These are phyloP conservation scores for Agapornis roseicollis DNA, from an alignment of 2,113 vertebrate species.

Conservation along the genomic window DNA sequence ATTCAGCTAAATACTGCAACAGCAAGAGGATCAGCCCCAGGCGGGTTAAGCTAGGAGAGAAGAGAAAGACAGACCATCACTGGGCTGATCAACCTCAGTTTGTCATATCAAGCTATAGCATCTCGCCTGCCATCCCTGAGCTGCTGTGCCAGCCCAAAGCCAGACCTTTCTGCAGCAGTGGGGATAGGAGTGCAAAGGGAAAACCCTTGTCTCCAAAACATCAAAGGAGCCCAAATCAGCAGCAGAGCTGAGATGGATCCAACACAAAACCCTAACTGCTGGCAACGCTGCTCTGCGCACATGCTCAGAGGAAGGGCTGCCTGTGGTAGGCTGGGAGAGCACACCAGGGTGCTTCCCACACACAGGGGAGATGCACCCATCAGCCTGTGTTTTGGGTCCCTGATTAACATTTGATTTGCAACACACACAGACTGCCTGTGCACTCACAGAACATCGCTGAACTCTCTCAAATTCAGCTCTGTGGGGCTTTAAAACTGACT, in stretches of 20 bases:
- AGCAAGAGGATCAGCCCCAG: conserved; percentile 90
- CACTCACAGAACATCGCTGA: accelerated
- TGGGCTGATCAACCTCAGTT: neutral
- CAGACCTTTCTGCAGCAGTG: neutral
- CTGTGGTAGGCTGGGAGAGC: neutral
- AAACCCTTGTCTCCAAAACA: neutral
- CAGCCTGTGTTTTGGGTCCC: neutral
- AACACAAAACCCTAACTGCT: neutral
- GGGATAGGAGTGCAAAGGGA: too few relatives aligned
- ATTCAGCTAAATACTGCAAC: conserved; percentile 89
- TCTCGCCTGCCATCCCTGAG: neutral
- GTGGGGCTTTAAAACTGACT: neutral
- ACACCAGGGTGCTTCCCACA: neutral
- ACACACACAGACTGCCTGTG: accelerated
- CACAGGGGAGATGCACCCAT: neutral
- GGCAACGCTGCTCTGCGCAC: neutral
- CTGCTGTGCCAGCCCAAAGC: neutral
- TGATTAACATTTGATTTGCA: neutral
- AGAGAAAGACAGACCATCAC: neutral
- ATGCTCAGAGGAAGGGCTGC: neutral
- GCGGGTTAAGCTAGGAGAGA: conserved; percentile 82
- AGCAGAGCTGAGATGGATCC: neutral
- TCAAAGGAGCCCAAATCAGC: neutral
- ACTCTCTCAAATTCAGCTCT: neutral
- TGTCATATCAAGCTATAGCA: neutral